A percentile compares a stretch with the other conserved stretches of the same genome.
Conservation (phyloP, 2,113 vertebrate species). For the Cryptomyrus ogoouensis region DNA sequence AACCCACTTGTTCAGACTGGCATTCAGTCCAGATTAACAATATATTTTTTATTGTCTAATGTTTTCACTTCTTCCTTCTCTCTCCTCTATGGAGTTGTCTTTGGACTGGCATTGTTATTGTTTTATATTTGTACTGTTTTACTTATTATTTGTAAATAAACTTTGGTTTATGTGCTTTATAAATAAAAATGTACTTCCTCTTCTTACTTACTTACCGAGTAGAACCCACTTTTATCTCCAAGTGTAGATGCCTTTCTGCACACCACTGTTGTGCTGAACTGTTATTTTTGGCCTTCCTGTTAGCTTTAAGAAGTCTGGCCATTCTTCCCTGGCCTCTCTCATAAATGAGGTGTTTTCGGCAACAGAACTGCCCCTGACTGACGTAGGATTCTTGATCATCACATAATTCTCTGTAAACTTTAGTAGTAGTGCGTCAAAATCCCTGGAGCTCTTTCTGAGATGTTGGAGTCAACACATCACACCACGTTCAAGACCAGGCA, state of each 20-base stretch:
- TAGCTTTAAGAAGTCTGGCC: background rate
- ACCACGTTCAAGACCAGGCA: background rate
- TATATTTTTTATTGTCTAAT: background rate
- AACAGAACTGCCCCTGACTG: background rate
- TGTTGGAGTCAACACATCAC: background rate
- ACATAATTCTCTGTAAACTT: background rate
- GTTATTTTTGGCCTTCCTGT: background rate
- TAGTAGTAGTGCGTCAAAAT: background rate
- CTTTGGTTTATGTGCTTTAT: background rate
- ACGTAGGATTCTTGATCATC: background rate
- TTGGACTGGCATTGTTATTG: background rate
- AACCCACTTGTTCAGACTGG: background rate
- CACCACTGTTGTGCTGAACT: background rate
- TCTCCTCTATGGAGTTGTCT: background rate
- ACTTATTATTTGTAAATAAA: background rate
- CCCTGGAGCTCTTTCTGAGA: background rate
- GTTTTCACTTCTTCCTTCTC: background rate
- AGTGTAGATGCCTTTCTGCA: background rate
- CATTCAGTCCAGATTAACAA: background rate
- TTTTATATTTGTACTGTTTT: background rate
- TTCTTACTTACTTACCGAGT: background rate
- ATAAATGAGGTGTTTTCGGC: background rate
- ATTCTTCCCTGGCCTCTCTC: background rate
- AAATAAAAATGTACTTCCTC: background rate
- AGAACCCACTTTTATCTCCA: background rate